phyloP scores from a whole-genome alignment of 1,140 invertebrate genomes.

The Laodelphax striatellus region DNA sequence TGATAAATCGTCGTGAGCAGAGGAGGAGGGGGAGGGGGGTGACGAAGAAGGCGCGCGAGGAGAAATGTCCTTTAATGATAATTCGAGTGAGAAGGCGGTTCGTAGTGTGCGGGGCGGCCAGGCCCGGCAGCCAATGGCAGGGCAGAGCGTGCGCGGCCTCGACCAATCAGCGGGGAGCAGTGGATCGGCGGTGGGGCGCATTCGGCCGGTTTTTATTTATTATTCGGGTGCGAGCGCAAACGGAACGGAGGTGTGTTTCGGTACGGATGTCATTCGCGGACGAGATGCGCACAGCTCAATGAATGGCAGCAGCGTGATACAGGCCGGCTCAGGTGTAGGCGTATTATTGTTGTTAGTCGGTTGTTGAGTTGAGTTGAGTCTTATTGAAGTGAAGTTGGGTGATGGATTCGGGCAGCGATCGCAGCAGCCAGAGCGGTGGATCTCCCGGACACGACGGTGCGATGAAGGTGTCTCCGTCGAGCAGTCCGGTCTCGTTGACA shows the following conservation, averaged over 20 bases:
- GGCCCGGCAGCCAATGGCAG: too few species aligned
- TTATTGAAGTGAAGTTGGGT: conserved; percentile 20
- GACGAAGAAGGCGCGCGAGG: not conserved
- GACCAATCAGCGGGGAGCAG: conserved; percentile 1
- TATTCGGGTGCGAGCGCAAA: conserved; percentile 47
- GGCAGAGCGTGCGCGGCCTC: conserved; percentile 13
- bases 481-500: conserved; percentile 34
- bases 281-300: not conserved
- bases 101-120: conserved; percentile 19
- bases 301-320: not conserved
- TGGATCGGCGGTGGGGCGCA: conserved; percentile 30
- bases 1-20: not conserved
- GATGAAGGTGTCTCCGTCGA: conserved; percentile 35
- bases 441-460: conserved; percentile 38
- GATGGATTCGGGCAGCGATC: conserved; percentile 31
- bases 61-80: conserved; percentile 13
- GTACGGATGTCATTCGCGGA: conserved; percentile 31
- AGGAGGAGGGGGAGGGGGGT: not conserved
- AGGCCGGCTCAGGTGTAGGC: conserved; percentile 20
- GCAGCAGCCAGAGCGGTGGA: conserved; percentile 33
- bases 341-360: conserved; percentile 17
- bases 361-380: too few species aligned
- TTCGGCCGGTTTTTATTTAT: conserved; percentile 45
- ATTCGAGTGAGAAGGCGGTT: conserved; percentile 10
- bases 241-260: conserved; percentile 40